These are phyloP conservation scores for Brenthis hecate DNA, from an alignment of 2,888 invertebrate species.

Conservation along the genomic window DNA sequence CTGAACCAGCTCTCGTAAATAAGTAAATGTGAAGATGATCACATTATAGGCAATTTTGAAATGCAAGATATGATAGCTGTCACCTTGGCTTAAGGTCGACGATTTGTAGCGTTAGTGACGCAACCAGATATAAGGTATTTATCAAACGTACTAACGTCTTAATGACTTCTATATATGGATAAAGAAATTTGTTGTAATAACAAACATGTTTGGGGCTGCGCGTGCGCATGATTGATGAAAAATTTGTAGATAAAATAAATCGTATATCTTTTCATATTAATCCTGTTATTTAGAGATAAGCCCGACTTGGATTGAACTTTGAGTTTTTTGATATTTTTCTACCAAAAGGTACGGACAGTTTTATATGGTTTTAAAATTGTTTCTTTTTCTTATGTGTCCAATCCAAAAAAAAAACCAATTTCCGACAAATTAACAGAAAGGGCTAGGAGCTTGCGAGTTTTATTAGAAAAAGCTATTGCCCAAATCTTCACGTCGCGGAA, in stretches of 20 bases:
- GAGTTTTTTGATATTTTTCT: too few species aligned
- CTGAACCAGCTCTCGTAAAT: neutral
- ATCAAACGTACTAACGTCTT: conserved; percentile 1
- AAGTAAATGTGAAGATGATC: conserved; percentile 9
- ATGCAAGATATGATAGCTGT: conserved; percentile 14
- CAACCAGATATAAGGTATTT: neutral
- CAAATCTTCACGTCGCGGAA: too few species aligned
- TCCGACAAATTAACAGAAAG: too few species aligned
- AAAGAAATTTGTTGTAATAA: neutral
- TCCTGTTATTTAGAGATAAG: too few species aligned
- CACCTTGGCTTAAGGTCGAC: conserved; percentile 15
- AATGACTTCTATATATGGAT: conserved; percentile 10
- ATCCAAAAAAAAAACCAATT: too few species aligned
- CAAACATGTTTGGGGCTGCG: neutral
- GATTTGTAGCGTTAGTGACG: neutral
- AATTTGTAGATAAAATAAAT: neutral
- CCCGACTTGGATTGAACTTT: too few species aligned
- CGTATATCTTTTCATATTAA: too few species aligned
- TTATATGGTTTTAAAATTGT: too few species aligned
- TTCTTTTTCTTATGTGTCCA: too few species aligned
- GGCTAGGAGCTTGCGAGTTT: too few species aligned
- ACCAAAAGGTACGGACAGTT: too few species aligned
- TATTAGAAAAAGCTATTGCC: too few species aligned
- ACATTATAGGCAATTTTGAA: conserved; percentile 3
- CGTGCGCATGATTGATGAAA: conserved; percentile 12